These are phyloP conservation scores for Mythimna impura DNA, from an alignment of 2,888 invertebrate genomes.

Conservation along the genomic window DNA sequence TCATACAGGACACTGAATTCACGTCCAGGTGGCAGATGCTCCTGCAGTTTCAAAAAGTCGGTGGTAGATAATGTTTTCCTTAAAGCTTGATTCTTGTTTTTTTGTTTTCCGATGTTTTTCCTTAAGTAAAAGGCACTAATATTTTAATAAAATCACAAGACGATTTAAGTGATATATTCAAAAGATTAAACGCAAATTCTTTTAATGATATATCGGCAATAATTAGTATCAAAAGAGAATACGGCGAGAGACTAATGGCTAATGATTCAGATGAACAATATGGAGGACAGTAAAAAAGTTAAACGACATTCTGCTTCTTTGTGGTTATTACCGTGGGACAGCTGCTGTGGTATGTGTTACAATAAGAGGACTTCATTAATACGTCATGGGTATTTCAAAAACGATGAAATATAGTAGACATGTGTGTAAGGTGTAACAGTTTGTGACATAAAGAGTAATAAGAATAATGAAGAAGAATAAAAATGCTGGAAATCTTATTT, in stretches of 20 bases:
- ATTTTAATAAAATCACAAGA: slow-evolving; percentile 17
- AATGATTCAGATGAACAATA: slow-evolving; percentile 56
- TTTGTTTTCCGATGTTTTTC: no score
- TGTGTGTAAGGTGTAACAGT: background rate
- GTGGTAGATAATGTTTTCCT: no score
- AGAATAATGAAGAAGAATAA: background rate
- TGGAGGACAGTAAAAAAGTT: slow-evolving; percentile 49
- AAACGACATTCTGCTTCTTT: slow-evolving; percentile 42
- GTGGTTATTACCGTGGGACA: slow-evolving; percentile 36
- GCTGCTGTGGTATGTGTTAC: slow-evolving; percentile 18
- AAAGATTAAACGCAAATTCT: slow-evolving; percentile 55
- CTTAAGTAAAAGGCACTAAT: no score
- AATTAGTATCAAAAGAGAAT: slow-evolving; percentile 61
- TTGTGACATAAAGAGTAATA: background rate
- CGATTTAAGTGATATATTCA: slow-evolving; percentile 34
- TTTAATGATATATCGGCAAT: slow-evolving; percentile 48
- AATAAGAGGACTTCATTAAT: slow-evolving; percentile 7
- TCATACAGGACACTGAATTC: no score
- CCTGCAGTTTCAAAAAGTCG: no score
- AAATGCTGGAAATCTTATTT: no score
- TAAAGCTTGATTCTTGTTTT: no score
- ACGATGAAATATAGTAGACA: background rate
- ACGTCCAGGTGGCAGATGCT: no score
- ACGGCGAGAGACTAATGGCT: slow-evolving; percentile 56
- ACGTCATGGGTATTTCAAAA: slow-evolving; percentile 13